These are phyloP conservation scores for fruit fly (Drosophila melanogaster) DNA, from an alignment of 1,140 invertebrate species.

Conservation along the genomic window DNA sequence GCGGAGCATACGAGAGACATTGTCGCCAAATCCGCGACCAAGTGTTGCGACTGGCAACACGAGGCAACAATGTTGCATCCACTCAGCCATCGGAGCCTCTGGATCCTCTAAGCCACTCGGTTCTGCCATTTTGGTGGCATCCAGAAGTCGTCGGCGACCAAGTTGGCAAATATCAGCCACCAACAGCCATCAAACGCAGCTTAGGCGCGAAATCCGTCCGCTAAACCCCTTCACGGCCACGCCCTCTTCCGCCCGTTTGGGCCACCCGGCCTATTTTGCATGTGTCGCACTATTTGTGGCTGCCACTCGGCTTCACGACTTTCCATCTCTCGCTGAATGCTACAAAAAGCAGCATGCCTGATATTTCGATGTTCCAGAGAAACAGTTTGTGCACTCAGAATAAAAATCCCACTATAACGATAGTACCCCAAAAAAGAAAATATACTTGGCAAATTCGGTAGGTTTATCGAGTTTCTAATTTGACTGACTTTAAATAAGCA, in stretches of 20 bases:
- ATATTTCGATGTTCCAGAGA: background rate
- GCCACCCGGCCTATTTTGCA: slow-evolving; percentile 15
- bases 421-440: too few relatives aligned
- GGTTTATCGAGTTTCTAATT: too few relatives aligned
- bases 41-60: slow-evolving; percentile 71
- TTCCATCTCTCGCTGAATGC: slow-evolving; percentile 23
- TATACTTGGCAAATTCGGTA: too few relatives aligned
- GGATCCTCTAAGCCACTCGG: slow-evolving; percentile 38
- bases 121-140: slow-evolving; percentile 13
- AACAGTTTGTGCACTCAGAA: background rate
- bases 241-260: background rate
- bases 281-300: slow-evolving; percentile 51
- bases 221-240: slow-evolving; percentile 11
- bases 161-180: slow-evolving; percentile 31
- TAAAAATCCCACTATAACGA: background rate
- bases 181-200: slow-evolving; percentile 61
- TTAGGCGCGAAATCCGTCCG: slow-evolving; percentile 62
- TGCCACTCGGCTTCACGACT: slow-evolving; percentile 53
- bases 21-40: slow-evolving; percentile 75
- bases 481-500: too few relatives aligned
- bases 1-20: slow-evolving; percentile 65
- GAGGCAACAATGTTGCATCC: slow-evolving; percentile 61
- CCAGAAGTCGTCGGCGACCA: slow-evolving; percentile 27
- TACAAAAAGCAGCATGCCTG: background rate
- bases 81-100: slow-evolving; percentile 5